These are phyloP conservation scores for Apocheima hispidaria DNA, from an alignment of 2,888 invertebrate species.

Conservation along the genomic window DNA sequence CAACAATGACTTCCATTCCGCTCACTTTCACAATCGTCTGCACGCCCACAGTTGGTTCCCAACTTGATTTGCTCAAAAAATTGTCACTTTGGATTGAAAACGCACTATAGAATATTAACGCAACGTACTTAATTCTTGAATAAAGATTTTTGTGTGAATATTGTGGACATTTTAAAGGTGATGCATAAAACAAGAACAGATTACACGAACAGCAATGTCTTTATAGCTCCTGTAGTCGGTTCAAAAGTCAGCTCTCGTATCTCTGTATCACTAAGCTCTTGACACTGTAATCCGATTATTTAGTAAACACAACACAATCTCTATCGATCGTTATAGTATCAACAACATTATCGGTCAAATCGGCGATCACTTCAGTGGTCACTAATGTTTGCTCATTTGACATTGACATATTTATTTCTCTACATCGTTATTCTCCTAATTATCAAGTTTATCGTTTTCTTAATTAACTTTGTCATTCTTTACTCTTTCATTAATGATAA, in stretches of 20 bases:
- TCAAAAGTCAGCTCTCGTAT: slow-evolving; percentile 1
- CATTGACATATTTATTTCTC: slow-evolving; percentile 12
- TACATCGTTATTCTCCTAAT: background rate
- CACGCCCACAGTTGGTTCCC: slow-evolving; percentile 59
- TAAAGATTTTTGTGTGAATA: no score
- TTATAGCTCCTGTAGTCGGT: background rate
- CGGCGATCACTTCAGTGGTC: slow-evolving; percentile 47
- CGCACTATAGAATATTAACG: background rate
- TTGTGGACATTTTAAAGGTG: background rate
- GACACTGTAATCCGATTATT: slow-evolving; percentile 19
- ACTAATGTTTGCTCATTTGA: slow-evolving; percentile 24
- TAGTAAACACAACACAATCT: slow-evolving; percentile 27
- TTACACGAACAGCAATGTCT: background rate
- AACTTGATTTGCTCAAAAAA: slow-evolving; percentile 30
- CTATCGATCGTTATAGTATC: slow-evolving; percentile 37
- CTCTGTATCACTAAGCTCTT: slow-evolving; percentile 16
- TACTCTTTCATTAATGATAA: background rate
- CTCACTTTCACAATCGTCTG: slow-evolving; percentile 78
- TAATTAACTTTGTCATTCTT: background rate
- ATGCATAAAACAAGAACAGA: background rate
- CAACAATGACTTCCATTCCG: slow-evolving; percentile 69
- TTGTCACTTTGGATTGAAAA: slow-evolving; percentile 23
- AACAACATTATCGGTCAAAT: slow-evolving; percentile 48
- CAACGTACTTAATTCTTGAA: no score
- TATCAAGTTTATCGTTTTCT: background rate